A percentile compares a stretch with the other conserved stretches of the same genome.
Conservation (phyloP, 2,797 vertebrate species). For the Sebastes glaucus region DNA sequence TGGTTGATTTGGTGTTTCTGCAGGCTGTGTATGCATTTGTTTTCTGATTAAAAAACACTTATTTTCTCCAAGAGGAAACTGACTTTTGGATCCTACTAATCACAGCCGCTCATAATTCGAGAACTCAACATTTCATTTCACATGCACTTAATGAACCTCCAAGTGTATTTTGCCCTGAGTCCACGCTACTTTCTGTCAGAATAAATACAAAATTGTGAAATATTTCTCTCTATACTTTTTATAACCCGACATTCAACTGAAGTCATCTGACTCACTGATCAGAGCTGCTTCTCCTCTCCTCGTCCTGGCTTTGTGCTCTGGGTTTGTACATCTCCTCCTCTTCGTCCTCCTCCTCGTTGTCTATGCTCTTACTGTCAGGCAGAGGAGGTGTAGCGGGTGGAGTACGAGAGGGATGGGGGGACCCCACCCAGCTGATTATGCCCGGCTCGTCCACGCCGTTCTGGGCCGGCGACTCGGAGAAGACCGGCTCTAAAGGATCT, state of each 20-base stretch:
- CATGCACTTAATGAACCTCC: not conserved
- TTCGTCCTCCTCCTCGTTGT: slow-evolving; percentile 82
- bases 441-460: slow-evolving; percentile 75
- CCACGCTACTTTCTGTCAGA: not conserved
- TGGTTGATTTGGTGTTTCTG: not conserved
- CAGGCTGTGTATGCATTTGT: not conserved
- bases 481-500: slow-evolving; percentile 71
- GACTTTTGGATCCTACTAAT: not conserved
- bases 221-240: not conserved
- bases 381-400: slow-evolving; percentile 50
- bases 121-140: not conserved
- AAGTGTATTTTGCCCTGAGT: not conserved
- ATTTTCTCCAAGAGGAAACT: not conserved
- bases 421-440: slow-evolving; percentile 76
- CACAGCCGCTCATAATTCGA: not conserved
- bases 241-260: not conserved
- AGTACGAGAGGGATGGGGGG: slow-evolving; percentile 58
- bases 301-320: slow-evolving; percentile 64
- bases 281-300: slow-evolving; percentile 52
- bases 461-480: slow-evolving; percentile 56
- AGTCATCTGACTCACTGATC: slow-evolving; percentile 78
- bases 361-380: slow-evolving; percentile 74
- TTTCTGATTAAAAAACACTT: not conserved
- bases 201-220: not conserved
- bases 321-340: slow-evolving; percentile 78